phyloP scores from a whole-genome alignment of 2,113 vertebrate species.

The Archocentrus centrarchus region DNA sequence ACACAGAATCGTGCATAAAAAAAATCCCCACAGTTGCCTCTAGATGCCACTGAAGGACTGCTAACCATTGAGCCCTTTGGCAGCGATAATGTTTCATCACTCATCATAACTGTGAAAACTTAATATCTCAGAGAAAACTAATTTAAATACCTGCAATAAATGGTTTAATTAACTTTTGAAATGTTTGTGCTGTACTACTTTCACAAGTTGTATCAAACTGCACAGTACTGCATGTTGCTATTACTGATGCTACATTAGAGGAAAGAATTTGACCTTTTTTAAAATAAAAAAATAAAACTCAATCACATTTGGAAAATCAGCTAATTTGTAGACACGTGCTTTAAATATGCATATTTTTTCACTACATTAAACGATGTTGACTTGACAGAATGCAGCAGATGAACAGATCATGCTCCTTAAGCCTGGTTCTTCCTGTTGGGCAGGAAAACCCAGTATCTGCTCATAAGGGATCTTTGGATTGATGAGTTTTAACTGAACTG shows the following conservation, averaged over 20 bases:
- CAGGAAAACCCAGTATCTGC: neutral
- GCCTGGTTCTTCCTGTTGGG: neutral
- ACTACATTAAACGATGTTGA: neutral
- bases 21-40: constrained; percentile 54
- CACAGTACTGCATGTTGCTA: neutral
- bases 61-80: constrained; percentile 5
- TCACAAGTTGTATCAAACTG: neutral
- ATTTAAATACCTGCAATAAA: constrained; percentile 12
- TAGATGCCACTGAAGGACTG: constrained; percentile 69
- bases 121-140: neutral
- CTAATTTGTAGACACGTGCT: neutral
- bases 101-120: constrained; percentile 4
- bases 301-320: neutral
- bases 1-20: neutral
- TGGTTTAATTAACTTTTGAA: neutral
- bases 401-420: neutral
- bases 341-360: neutral
- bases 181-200: neutral
- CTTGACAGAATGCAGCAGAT: neutral
- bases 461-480: neutral
- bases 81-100: neutral
- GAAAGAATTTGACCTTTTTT: neutral
- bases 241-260: neutral
- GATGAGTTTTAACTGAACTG: neutral
- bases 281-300: neutral